Evolutionary conservation across 1,140 invertebrate genomes (phyloP).

Genomic region (Maniola jurtina): DNA sequence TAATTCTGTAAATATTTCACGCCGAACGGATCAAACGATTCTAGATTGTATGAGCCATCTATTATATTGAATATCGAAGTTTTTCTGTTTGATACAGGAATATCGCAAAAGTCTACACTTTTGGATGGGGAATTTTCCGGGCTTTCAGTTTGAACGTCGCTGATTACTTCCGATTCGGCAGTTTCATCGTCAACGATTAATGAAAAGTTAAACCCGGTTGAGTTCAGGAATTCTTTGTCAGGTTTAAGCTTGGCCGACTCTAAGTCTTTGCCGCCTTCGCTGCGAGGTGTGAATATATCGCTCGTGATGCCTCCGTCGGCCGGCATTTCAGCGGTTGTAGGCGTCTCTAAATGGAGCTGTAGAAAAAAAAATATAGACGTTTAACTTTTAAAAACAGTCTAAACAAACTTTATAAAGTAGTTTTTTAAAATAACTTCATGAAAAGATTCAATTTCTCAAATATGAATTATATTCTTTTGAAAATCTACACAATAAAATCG

Average conservation of each 20-base stretch:
- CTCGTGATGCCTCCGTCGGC: conserved; percentile 48
- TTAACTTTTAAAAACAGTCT: background rate
- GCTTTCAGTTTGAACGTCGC: conserved; percentile 40
- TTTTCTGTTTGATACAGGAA: conserved; percentile 31
- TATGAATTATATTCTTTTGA: no score
- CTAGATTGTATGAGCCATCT: conserved; percentile 64
- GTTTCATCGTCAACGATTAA: conserved; percentile 64
- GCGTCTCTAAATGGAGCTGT: conserved; percentile 75
- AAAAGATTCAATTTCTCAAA: no score
- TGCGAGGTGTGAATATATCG: conserved; percentile 57
- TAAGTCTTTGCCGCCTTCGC: conserved; percentile 49
- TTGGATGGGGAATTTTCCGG: conserved; percentile 52
- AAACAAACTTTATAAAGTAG: background rate
- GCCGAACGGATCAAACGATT: conserved; percentile 73
- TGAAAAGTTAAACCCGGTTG: conserved; percentile 69
- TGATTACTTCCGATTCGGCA: conserved; percentile 40
- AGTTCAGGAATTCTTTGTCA: conserved; percentile 56
- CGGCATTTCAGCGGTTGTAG: conserved; percentile 67
- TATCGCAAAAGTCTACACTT: conserved; percentile 31
- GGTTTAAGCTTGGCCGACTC: conserved; percentile 43
- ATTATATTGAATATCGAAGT: conserved; percentile 63
- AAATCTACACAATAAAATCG: no score
- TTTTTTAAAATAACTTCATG: no score
- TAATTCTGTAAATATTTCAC: conserved; percentile 52
- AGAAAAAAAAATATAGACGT: conserved; percentile 16